Percentiles rank a stretch among this genome's conserved stretches.
Evolutionary conservation across 2,113 vertebrate species (phyloP).

Genomic region (Scartelaos histophorus): DNA sequence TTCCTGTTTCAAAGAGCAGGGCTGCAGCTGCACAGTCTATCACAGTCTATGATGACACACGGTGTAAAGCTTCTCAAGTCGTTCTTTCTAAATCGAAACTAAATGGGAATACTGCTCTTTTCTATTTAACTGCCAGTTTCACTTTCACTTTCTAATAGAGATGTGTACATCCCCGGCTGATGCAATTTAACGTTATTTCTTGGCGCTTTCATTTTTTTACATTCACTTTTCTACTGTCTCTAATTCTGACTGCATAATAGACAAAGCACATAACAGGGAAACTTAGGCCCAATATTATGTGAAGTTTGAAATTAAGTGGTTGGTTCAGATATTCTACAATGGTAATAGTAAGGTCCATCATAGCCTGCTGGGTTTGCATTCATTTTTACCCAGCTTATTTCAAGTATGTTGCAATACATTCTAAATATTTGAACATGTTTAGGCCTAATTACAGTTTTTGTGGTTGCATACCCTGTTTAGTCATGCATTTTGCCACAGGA

Average conservation of each 20-base stretch:
- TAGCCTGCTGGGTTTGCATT: background rate
- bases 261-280: background rate
- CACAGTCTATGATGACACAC: background rate
- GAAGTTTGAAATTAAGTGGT: background rate
- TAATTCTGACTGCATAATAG: background rate
- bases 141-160: constrained; percentile 41
- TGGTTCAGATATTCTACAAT: no score
- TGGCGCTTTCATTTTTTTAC: background rate
- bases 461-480: background rate
- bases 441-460: no score
- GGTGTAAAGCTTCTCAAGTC: background rate
- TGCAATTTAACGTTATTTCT: background rate
- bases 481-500: background rate
- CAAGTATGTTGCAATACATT: background rate
- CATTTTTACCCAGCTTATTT: background rate
- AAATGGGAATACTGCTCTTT: background rate
- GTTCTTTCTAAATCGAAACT: background rate
- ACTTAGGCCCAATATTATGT: background rate
- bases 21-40: background rate
- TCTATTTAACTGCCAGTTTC: constrained; percentile 40
- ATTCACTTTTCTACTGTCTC: background rate
- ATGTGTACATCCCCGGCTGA: background rate
- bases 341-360: no score
- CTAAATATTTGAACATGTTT: background rate
- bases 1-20: background rate